Base-by-base conservation (phyloP, 2,888 invertebrate species). In the Elgonia sp. region DNA sequence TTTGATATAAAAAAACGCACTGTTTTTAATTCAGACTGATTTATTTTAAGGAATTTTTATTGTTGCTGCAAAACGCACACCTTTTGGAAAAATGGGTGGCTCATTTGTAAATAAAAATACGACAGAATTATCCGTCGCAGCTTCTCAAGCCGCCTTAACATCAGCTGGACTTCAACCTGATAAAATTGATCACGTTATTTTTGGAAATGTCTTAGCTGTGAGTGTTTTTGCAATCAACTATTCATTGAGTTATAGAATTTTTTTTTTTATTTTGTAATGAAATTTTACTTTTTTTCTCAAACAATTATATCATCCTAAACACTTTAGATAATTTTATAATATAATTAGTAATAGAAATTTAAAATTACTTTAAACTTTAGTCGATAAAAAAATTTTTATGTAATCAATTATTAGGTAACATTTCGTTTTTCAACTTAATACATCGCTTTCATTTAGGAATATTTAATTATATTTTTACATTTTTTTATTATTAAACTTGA, bases 11-110 rank as follows among this genome's bases (percentile, higher is more conserved):
- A n/a, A n/a, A n/a, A n/a, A n/a, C n/a, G 29, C 29, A 29, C 29
- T 29, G 29, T 29, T 29, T 1, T 29, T 57, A 57, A 16, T 21
- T 55, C 9, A 67, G 3, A 53, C 39, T 60, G n/a, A 20, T 73
- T 82, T 83, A 75, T 76, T 91, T 93, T 9, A 91, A 98, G 98
- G 98, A 93, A 96, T 98, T 89, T 98, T 97, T 94, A 97, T 98
- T 94, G 98, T 99, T 88, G 98, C 98, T 91, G 99, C 99, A 18
- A 99, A 99, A 95, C 97, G 99, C 89, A 99, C 99, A 0, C 97
- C 99, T 4, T 99, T 99, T 95, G 99, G 99, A 76, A 97, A 99
- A 0, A 99, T 97, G 95, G 99, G 99, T 5, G 98, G 98, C 0
- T 96, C 96, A 92, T 96, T 98, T 93, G 96, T 96, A 42, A 97